Conservation (phyloP, 2,888 invertebrate genomes). For the Dolichopus griseipennis region DNA sequence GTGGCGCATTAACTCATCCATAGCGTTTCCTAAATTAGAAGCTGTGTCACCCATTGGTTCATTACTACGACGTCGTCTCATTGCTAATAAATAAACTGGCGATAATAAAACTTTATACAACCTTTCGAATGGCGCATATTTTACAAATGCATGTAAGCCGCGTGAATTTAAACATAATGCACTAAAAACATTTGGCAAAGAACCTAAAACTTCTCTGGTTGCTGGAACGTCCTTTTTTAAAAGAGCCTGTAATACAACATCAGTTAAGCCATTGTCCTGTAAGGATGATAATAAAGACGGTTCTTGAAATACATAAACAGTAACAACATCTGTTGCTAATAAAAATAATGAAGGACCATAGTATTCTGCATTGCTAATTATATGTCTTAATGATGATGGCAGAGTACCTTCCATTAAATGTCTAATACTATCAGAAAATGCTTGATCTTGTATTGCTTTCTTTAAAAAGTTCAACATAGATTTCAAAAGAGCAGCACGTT, state of each 20-base stretch:
- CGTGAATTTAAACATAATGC: conserved; percentile 75
- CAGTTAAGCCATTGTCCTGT: conserved; percentile 79
- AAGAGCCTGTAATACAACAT: conserved; percentile 74
- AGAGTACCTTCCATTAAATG: conserved; percentile 81
- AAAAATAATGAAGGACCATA: conserved; percentile 79
- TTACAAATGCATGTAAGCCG: conserved; percentile 68
- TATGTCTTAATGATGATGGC: conserved; percentile 67
- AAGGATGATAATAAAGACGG: conserved; percentile 72
- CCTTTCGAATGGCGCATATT: conserved; percentile 71
- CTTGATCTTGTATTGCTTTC: conserved; percentile 71
- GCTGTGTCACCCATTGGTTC: conserved; percentile 74
- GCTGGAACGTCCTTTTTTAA: conserved; percentile 74
- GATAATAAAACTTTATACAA: conserved; percentile 71
- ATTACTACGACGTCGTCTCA: conserved; percentile 70
- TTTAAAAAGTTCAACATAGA: conserved; percentile 84
- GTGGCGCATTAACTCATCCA: conserved; percentile 84
- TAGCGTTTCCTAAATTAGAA: conserved; percentile 73
- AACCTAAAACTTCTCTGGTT: conserved; percentile 67
- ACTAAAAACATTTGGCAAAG: conserved; percentile 78
- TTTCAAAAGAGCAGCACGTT: conserved; percentile 74
- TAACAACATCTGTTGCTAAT: conserved; percentile 74
- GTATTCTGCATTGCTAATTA: conserved; percentile 82
- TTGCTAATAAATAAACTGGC: conserved; percentile 73
- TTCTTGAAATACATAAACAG: conserved; percentile 75
- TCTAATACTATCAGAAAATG: conserved; percentile 70